These are phyloP conservation scores for Chelon labrosus DNA, from an alignment of 2,797 vertebrate species.

Conservation along the genomic window DNA sequence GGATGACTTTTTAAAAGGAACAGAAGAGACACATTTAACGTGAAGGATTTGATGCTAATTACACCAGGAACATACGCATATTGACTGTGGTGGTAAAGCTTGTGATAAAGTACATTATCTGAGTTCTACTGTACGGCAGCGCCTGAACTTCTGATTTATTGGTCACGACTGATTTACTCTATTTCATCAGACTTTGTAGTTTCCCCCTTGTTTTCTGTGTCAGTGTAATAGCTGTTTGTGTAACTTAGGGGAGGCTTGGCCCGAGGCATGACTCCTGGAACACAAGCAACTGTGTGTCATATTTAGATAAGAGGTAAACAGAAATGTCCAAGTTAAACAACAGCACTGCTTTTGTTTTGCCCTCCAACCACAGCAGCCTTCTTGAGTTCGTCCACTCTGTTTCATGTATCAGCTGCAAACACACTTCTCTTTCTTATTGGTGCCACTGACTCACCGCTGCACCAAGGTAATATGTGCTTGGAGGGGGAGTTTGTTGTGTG, in stretches of 20 bases:
- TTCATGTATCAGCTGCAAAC: conserved; percentile 67
- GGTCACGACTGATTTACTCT: conserved; percentile 5
- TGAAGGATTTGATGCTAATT: not conserved
- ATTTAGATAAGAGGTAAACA: conserved; percentile 67
- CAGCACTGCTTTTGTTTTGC: conserved; percentile 71
- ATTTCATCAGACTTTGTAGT: conserved; percentile 13
- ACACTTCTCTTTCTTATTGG: conserved; percentile 55
- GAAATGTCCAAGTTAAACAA: conserved; percentile 52
- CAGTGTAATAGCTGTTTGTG: conserved; percentile 50
- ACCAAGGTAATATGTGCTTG: conserved; percentile 40
- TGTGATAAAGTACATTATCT: not conserved
- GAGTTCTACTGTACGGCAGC: not conserved
- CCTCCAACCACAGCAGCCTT: conserved; percentile 71
- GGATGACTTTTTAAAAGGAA: not conserved
- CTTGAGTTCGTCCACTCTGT: conserved; percentile 54
- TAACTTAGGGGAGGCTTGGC: conserved; percentile 51
- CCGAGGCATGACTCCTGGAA: conserved; percentile 56
- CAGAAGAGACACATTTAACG: not conserved
- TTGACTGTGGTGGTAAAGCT: not conserved
- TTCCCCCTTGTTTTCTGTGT: conserved; percentile 25
- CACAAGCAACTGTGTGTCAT: conserved; percentile 64
- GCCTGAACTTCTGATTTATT: not conserved
- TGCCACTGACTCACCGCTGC: conserved; percentile 54
- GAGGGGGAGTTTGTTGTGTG: conserved; percentile 43
- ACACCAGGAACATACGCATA: not conserved